Evolutionary conservation across 2,888 invertebrate species (phyloP).

Genomic region (Phragmatobia fuliginosa): DNA sequence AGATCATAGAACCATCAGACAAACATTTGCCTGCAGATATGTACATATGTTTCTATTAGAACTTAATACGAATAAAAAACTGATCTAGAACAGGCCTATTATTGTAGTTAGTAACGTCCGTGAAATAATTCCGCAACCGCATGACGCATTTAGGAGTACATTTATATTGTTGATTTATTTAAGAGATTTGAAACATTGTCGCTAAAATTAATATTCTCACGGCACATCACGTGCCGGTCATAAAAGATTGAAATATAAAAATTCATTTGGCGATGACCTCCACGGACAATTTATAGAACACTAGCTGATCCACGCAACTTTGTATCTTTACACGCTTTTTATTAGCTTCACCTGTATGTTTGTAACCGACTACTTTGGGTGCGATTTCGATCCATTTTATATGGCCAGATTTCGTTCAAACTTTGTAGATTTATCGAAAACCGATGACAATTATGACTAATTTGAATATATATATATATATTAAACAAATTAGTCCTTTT

Average conservation of each 20-base stretch:
- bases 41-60: not conserved
- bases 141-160: slow-evolving; percentile 60
- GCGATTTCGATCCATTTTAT: too few relatives aligned
- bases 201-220: slow-evolving; percentile 63
- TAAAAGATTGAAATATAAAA: slow-evolving; percentile 62
- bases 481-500: too few relatives aligned
- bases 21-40: not conserved
- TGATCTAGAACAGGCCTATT: slow-evolving; percentile 17
- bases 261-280: slow-evolving; percentile 60
- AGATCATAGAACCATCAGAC: not conserved
- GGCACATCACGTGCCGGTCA: slow-evolving; percentile 55
- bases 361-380: too few relatives aligned
- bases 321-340: too few relatives aligned
- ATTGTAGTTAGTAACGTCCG: slow-evolving; percentile 30
- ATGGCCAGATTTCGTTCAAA: too few relatives aligned
- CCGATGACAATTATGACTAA: too few relatives aligned
- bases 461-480: too few relatives aligned
- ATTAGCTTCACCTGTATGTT: too few relatives aligned
- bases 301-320: too few relatives aligned
- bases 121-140: slow-evolving; percentile 25
- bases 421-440: too few relatives aligned
- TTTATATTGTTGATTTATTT: slow-evolving; percentile 38
- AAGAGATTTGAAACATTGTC: slow-evolving; percentile 41
- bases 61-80: slow-evolving; percentile 15
- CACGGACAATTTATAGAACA: slow-evolving; percentile 36